Percentiles rank a stretch among this genome's conserved stretches.
Evolutionary conservation across 2,888 invertebrate species (phyloP).

Genomic region (Ryuthela nishihirai): DNA sequence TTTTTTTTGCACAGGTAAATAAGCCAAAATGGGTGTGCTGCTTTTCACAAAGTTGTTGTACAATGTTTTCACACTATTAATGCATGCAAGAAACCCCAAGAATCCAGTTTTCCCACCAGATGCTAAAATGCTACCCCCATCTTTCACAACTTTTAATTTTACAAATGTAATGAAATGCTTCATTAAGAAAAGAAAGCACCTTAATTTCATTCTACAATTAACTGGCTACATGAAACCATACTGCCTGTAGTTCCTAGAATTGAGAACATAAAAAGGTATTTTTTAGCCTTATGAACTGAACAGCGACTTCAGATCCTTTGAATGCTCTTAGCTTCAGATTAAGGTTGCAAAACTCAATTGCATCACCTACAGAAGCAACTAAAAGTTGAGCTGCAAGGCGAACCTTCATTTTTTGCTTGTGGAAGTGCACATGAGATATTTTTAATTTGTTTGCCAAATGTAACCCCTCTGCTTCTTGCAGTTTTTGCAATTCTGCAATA

Average conservation of each 20-base stretch:
- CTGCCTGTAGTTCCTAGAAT: neutral
- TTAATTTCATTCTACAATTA: no score
- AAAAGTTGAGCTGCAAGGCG: neutral
- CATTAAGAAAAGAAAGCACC: no score
- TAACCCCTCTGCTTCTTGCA: neutral
- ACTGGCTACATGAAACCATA: neutral
- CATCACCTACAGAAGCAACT: neutral
- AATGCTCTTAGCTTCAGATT: neutral
- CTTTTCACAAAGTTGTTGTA: neutral
- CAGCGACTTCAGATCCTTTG: neutral
- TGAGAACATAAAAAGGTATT: neutral
- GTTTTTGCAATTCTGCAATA: neutral
- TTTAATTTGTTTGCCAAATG: neutral
- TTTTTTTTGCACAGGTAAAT: no score
- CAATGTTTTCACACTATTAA: neutral
- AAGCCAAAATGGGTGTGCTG: no score
- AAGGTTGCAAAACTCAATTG: neutral
- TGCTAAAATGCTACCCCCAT: neutral
- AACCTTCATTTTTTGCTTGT: neutral
- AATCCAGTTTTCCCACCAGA: neutral
- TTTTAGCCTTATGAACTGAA: neutral
- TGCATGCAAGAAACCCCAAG: neutral
- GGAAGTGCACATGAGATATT: neutral
- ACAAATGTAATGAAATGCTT: no score
- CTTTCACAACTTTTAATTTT: no score